phyloP scores from a whole-genome alignment of 1,140 invertebrate species.

The Eufriesea mexicana region DNA sequence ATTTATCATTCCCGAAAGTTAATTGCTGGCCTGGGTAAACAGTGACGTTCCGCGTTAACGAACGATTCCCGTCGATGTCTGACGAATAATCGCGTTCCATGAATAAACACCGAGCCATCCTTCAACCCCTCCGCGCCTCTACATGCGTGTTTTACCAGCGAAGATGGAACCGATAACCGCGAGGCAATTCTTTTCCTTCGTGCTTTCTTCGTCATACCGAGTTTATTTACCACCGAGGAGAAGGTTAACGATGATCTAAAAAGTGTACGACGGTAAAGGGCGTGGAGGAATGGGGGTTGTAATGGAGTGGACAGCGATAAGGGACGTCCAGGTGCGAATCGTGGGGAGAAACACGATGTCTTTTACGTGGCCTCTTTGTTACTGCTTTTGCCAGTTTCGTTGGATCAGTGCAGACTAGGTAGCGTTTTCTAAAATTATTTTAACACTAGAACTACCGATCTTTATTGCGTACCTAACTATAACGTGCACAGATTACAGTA shows the following conservation, averaged over 20 bases:
- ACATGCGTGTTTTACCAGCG: background rate
- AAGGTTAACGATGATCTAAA: too few species aligned
- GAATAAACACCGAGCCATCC: slow-evolving; percentile 7
- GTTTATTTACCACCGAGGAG: too few species aligned
- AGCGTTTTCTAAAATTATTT: too few species aligned
- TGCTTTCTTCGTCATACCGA: too few species aligned
- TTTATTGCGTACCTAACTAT: too few species aligned
- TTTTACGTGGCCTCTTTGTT: too few species aligned
- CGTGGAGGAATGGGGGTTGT: background rate
- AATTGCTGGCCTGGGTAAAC: slow-evolving; percentile 7
- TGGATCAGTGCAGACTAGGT: background rate
- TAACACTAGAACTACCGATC: too few species aligned
- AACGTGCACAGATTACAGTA: too few species aligned
- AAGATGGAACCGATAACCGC: background rate
- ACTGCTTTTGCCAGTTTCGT: too few species aligned
- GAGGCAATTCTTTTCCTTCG: background rate
- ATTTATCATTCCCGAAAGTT: slow-evolving; percentile 18
- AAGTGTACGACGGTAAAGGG: background rate
- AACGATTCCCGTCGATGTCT: slow-evolving; percentile 15
- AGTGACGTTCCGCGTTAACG: slow-evolving; percentile 1
- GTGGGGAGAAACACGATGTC: background rate
- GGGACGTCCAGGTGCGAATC: background rate
- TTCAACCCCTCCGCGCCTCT: too few species aligned
- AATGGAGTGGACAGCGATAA: background rate
- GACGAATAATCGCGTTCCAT: slow-evolving; percentile 2